Conservation (phyloP, 2,888 invertebrate genomes). For the Oscheius sp. region DNA sequence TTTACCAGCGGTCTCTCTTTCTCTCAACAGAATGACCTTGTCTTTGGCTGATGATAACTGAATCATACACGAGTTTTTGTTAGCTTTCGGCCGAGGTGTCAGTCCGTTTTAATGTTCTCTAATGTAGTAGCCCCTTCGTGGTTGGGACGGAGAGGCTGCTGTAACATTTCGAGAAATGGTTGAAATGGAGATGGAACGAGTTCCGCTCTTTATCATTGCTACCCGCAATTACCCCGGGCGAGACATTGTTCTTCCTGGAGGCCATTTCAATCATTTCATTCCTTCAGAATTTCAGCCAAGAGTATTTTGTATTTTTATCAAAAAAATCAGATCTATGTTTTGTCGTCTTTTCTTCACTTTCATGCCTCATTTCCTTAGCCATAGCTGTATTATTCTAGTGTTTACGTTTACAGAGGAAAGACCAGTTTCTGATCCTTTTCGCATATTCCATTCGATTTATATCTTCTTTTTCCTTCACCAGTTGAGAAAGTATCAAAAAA, state of each 20-base stretch:
- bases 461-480: too few relatives aligned
- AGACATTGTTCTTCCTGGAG: not conserved
- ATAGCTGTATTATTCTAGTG: not conserved
- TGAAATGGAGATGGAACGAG: constrained; percentile 35
- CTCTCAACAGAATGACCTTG: not conserved
- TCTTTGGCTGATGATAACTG: too few relatives aligned
- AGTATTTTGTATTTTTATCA: too few relatives aligned
- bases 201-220: constrained; percentile 34
- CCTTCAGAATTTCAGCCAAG: too few relatives aligned
- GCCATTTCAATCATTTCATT: not conserved
- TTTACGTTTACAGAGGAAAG: constrained; percentile 15
- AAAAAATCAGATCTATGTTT: too few relatives aligned
- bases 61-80: not conserved
- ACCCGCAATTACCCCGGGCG: constrained; percentile 27
- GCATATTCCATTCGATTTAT: too few relatives aligned
- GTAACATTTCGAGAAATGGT: constrained; percentile 34
- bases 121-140: constrained; percentile 27
- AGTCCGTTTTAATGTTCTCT: constrained; percentile 19
- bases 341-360: not conserved
- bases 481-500: too few relatives aligned
- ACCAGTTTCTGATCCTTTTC: constrained; percentile 2
- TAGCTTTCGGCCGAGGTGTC: not conserved
- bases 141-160: not conserved
- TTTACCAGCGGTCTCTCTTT: not conserved
- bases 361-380: not conserved